phyloP scores from a whole-genome alignment of 2,797 vertebrate species.

The Sitta carolinensis region DNA sequence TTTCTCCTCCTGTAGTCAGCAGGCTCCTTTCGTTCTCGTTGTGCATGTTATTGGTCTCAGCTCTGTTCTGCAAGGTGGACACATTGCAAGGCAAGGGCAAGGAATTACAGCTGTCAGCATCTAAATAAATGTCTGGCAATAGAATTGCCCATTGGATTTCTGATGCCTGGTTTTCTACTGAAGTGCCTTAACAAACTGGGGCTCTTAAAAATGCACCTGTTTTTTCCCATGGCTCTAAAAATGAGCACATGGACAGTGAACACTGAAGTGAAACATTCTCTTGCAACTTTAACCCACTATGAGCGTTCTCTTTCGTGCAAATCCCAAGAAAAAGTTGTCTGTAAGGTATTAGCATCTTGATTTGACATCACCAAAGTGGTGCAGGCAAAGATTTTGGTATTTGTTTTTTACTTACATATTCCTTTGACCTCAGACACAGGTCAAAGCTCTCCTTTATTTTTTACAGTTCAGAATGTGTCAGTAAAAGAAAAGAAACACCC shows the following conservation, averaged over 20 bases:
- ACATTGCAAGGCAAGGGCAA: not conserved
- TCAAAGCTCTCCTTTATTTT: conserved; percentile 27
- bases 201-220: not conserved
- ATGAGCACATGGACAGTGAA: not conserved
- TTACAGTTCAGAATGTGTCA: not conserved
- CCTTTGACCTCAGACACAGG: not conserved
- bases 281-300: not conserved
- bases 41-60: fast-evolving
- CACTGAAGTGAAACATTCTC: not conserved
- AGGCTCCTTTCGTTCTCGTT: not conserved
- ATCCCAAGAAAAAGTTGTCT: not conserved
- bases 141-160: not conserved
- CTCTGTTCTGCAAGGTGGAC: not conserved
- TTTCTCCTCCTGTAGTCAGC: not conserved
- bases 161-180: not conserved
- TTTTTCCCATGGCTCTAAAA: not conserved
- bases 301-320: not conserved
- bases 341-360: not conserved
- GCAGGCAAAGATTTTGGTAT: not conserved
- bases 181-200: not conserved
- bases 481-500: not conserved
- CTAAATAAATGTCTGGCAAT: not conserved
- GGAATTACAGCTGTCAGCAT: not conserved
- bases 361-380: not conserved
- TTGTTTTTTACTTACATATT: not conserved